phyloP scores from a whole-genome alignment of 2,888 invertebrate genomes.

The Notodromas monacha region DNA sequence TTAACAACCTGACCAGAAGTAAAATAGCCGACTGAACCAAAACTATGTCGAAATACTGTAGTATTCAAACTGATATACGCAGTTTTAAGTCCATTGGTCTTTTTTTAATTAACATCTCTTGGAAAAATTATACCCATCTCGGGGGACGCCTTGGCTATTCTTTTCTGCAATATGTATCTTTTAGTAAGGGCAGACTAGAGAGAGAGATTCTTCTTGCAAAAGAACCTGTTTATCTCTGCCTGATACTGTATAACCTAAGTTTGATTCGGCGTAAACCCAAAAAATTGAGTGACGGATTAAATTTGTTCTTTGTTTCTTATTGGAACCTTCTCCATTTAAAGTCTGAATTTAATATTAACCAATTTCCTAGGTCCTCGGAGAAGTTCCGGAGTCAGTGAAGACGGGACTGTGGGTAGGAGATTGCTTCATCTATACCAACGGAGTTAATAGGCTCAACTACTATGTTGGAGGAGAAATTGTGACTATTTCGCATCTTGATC shows the following conservation, averaged over 20 bases:
- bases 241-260: background rate
- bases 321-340: slow-evolving; percentile 10
- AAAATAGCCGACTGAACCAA: too few species aligned
- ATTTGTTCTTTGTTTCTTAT: slow-evolving; percentile 7
- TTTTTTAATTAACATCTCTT: too few species aligned
- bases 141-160: too few species aligned
- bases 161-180: too few species aligned
- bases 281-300: background rate
- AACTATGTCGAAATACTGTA: too few species aligned
- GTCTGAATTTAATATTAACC: slow-evolving; percentile 5
- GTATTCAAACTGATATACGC: too few species aligned
- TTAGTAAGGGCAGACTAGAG: too few species aligned
- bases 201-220: too few species aligned
- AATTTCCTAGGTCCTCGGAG: slow-evolving; percentile 31
- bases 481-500: slow-evolving; percentile 78
- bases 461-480: slow-evolving; percentile 98
- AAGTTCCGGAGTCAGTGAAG: slow-evolving; percentile 62
- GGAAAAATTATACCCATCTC: too few species aligned
- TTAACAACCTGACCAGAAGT: too few species aligned
- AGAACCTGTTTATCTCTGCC: too few species aligned
- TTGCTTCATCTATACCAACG: slow-evolving; percentile 96
- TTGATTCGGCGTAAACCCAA: slow-evolving; percentile 5
- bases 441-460: slow-evolving; percentile 84
- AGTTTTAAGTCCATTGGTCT: too few species aligned
- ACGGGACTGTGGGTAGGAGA: slow-evolving; percentile 94